Conservation (phyloP, 2,113 vertebrate genomes). For the Bungarus multicinctus region DNA sequence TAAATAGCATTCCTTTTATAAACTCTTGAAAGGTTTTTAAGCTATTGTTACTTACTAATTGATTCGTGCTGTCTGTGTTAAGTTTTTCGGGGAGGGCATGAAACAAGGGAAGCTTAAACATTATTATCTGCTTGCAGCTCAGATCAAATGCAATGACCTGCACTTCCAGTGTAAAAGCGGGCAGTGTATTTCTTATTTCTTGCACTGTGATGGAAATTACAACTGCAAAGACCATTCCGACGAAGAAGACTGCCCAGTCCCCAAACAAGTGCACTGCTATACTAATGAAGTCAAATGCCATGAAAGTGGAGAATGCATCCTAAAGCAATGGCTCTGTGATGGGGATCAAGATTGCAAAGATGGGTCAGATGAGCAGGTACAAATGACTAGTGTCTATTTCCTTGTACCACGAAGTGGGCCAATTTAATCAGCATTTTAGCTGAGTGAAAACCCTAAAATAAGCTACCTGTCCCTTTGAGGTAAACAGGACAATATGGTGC, state of each 20-base stretch:
- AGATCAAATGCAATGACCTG: conserved; percentile 50
- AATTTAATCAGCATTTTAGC: neutral
- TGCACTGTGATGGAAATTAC: conserved; percentile 80
- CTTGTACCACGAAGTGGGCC: neutral
- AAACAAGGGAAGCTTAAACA: neutral
- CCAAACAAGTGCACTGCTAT: conserved; percentile 67
- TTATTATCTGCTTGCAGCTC: conserved; percentile 49
- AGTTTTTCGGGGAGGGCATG: neutral
- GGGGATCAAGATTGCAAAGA: conserved; percentile 82
- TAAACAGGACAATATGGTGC: neutral
- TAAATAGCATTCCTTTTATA: neutral
- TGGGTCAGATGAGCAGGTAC: conserved; percentile 83
- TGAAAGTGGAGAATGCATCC: conserved; percentile 76
- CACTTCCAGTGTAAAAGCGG: conserved; percentile 79
- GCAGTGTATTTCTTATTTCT: conserved; percentile 76
- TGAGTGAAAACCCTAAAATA: neutral
- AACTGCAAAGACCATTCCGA: conserved; percentile 86
- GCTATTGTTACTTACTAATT: neutral
- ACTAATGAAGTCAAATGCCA: conserved; percentile 66
- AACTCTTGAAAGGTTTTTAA: neutral
- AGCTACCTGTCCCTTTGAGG: neutral
- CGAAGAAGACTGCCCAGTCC: conserved; percentile 70
- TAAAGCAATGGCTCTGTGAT: conserved; percentile 85
- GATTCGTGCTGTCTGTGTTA: neutral
- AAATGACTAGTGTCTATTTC: neutral